Conservation (phyloP, 1,140 invertebrate species). For the Lucilia cuprina region DNA sequence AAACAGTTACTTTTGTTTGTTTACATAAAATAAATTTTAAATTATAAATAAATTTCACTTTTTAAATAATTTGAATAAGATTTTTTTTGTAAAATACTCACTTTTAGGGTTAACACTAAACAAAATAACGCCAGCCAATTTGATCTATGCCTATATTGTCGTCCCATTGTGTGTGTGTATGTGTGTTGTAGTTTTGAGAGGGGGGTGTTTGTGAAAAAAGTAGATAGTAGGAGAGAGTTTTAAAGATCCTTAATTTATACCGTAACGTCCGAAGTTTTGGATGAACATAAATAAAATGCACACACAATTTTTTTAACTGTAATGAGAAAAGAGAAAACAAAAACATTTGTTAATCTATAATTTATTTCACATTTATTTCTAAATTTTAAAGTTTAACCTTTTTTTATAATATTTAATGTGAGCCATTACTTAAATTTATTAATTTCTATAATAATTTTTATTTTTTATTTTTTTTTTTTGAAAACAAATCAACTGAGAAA, state of each 20-base stretch:
- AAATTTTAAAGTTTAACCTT: neutral
- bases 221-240: neutral
- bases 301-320: conserved; percentile 6
- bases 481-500: neutral
- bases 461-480: neutral
- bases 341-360: neutral
- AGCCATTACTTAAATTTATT: neutral
- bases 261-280: conserved; percentile 11
- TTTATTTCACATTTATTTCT: neutral
- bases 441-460: neutral
- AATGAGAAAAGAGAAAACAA: neutral
- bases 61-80: conserved; percentile 7
- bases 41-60: conserved; percentile 15
- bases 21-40: neutral
- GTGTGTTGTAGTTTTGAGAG: neutral
- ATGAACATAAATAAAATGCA: neutral
- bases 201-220: no score
- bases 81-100: neutral
- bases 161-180: neutral
- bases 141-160: conserved; percentile 15
- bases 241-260: conserved; percentile 21
- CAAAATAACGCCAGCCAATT: conserved; percentile 28
- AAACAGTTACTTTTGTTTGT: conserved; percentile 14
- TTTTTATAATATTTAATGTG: neutral
- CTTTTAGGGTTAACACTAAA: conserved; percentile 29